These are phyloP conservation scores for Heteromurus nitidus DNA, from an alignment of 2,888 invertebrate species.

Conservation along the genomic window DNA sequence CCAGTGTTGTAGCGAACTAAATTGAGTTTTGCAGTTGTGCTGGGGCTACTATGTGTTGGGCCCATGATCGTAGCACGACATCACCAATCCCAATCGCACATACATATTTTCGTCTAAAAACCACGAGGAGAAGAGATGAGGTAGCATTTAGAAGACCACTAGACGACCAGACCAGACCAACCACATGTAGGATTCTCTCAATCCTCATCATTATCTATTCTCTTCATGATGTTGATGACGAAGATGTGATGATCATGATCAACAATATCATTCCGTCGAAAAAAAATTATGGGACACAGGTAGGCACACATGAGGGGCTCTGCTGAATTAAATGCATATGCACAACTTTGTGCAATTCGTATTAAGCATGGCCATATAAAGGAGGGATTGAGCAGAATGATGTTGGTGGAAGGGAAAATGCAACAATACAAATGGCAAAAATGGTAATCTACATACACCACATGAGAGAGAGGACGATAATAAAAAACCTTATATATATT, in stretches of 20 bases:
- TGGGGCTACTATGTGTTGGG: slow-evolving; percentile 28
- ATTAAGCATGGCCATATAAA: too few species aligned
- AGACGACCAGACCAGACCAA: background rate
- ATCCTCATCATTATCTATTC: background rate
- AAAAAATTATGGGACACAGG: slow-evolving; percentile 12
- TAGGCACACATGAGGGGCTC: too few species aligned
- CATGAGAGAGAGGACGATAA: too few species aligned
- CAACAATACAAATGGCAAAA: slow-evolving; percentile 34
- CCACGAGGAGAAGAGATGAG: too few species aligned
- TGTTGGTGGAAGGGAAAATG: background rate
- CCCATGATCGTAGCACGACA: background rate
- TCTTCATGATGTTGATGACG: slow-evolving; percentile 2
- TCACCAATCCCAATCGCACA: too few species aligned
- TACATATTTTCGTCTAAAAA: too few species aligned
- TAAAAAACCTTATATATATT: too few species aligned
- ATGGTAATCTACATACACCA: slow-evolving; percentile 51
- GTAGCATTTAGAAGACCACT: background rate
- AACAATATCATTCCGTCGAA: background rate
- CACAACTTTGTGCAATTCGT: background rate
- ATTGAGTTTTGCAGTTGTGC: slow-evolving; percentile 47
- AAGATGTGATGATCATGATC: background rate
- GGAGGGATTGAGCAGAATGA: too few species aligned
- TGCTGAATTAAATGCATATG: too few species aligned
- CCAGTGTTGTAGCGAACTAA: slow-evolving; percentile 47
- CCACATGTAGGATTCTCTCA: background rate